Percentiles rank a stretch among this genome's conserved stretches.
These are phyloP conservation scores for Opisthocomus hoazin DNA, from an alignment of 2,113 vertebrate genomes.

Conservation along the genomic window DNA sequence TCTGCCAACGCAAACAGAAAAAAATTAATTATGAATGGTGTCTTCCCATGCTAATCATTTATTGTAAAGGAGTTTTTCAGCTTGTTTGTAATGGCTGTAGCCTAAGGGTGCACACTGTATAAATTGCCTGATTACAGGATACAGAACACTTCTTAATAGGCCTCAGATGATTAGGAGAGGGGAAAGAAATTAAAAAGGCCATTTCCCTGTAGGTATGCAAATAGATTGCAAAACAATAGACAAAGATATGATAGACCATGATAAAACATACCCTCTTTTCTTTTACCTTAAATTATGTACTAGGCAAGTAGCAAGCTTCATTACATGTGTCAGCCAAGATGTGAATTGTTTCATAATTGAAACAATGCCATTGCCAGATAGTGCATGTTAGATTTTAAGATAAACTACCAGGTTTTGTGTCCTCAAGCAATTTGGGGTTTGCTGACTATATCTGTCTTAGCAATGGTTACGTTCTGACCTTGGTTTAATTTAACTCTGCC, in stretches of 20 bases:
- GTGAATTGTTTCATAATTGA: constrained; percentile 62
- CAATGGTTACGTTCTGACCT: constrained; percentile 19
- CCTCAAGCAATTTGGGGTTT: neutral
- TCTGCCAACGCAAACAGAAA: constrained; percentile 73
- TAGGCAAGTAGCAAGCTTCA: constrained; percentile 56
- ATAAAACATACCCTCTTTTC: constrained; percentile 66
- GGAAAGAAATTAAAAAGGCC: constrained; percentile 83
- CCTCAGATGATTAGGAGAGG: constrained; percentile 89
- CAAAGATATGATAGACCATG: constrained; percentile 68
- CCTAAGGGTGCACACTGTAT: constrained; percentile 83
- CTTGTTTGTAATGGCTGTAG: constrained; percentile 78
- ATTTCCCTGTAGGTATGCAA: constrained; percentile 91
- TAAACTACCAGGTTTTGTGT: constrained; percentile 1
- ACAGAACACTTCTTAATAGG: constrained; percentile 81
- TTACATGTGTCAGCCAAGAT: constrained; percentile 54
- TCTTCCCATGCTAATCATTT: constrained; percentile 80
- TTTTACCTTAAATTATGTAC: constrained; percentile 63
- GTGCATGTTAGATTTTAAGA: constrained; percentile 4
- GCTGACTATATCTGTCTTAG: neutral
- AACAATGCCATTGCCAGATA: constrained; percentile 49
- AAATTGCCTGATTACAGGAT: constrained; percentile 96
- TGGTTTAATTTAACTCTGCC: constrained; percentile 42
- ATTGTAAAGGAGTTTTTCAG: constrained; percentile 87
- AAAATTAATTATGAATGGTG: constrained; percentile 79
- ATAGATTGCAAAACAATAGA: constrained; percentile 82